These are phyloP conservation scores for Heliopora coerulea DNA, from an alignment of 92 coral and sea anemone species.

Conservation along the genomic window DNA sequence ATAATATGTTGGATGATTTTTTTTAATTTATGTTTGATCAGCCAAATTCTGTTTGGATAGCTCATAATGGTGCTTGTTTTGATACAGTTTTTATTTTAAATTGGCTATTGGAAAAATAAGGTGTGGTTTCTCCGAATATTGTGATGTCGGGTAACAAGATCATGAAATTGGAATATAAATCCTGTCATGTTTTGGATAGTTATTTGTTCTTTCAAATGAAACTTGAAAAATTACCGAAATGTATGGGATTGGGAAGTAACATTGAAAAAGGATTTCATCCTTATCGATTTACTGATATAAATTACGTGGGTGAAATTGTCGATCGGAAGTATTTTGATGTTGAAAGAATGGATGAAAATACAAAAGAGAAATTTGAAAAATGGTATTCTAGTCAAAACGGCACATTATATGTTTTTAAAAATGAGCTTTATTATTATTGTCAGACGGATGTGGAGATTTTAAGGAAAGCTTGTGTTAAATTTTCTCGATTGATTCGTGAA, in stretches of 20 bases:
- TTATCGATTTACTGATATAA: constrained; percentile 20
- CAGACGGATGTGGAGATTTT: constrained; percentile 17
- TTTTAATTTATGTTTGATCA: neutral
- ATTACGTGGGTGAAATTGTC: constrained; percentile 23
- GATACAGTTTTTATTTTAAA: constrained; percentile 22
- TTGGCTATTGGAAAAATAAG: neutral
- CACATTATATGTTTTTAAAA: neutral
- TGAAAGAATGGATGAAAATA: neutral
- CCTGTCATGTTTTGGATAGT: neutral
- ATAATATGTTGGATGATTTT: neutral
- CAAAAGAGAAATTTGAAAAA: constrained; percentile 3
- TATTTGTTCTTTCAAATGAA: constrained; percentile 12
- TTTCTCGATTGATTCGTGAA: constrained; percentile 9
- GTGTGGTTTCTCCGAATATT: constrained; percentile 1
- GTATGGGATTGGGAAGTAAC: constrained; percentile 1
- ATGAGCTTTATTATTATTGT: constrained; percentile 38
- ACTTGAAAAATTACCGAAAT: constrained; percentile 11
- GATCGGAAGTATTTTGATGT: constrained; percentile 2
- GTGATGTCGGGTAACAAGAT: constrained; percentile 21
- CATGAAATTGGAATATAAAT: neutral
- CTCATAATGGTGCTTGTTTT: constrained; percentile 34
- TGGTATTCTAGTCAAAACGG: constrained; percentile 7
- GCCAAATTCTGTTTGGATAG: constrained; percentile 15
- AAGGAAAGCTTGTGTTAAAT: constrained; percentile 28
- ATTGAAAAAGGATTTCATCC: constrained; percentile 18